Base-by-base conservation (phyloP, 2,888 invertebrate species). In the Myopa tessellatipennis region DNA sequence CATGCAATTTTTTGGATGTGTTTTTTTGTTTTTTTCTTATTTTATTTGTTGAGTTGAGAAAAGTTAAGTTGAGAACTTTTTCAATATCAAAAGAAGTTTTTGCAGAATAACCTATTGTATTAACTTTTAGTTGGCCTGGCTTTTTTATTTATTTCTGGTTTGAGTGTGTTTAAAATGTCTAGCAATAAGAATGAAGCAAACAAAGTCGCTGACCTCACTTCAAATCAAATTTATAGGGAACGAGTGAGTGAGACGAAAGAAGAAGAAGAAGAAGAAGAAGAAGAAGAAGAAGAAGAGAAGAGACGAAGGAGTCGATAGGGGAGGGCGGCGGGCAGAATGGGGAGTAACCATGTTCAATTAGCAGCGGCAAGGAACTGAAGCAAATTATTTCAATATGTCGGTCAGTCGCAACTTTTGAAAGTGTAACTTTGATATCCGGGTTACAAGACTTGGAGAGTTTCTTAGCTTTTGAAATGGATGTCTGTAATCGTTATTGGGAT, bases 81-180 rank as follows among this genome's bases (percentile, higher is more conserved):
- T 63, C 63, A 63, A 63, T 63, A 36, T 63, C 36, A 63, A 63
- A 63, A 36, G 36, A 63, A 63, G 63, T 63, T 63, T 4, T 45
- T 63, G 36, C 63, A 63, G 63, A 63, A 63, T 26, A 63, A 12
- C 7, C 45, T 45, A 8, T 63, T 63, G 63, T 14, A 63, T n/a
- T 63, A 16, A 36, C 14, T 63, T 61, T 61, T 7, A 34, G 12
- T 3, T 61, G 6, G 26, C 34, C 26, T 63, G n/a, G 34, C 10
- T 26, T 63, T 63, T 63, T 63, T 5, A 36, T 36, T 63, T 63
- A 36, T 36, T 36, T 5, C 63, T 36, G 0, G 63, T 36, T 16
- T 34, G 63, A 36, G 12, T 63, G 34, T 10, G 34, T 63, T 63
- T 34, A 14, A 63, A 63, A 63, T 63, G 63, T 36, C 63, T 36